These are phyloP conservation scores for Timandra comae DNA, from an alignment of 2,888 invertebrate species.

Conservation along the genomic window DNA sequence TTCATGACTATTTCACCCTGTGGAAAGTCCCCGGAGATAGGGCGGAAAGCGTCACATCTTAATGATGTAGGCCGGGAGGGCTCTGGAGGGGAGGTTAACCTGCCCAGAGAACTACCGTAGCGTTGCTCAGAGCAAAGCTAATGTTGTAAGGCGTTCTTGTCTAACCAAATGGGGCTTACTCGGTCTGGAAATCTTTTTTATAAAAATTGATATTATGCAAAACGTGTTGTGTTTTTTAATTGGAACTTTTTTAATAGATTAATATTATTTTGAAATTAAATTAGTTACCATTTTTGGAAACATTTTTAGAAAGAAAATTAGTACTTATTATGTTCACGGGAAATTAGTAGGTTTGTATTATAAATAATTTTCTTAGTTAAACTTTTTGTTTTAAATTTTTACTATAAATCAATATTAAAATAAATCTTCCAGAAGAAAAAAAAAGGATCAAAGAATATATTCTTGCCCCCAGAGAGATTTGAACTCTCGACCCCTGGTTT, in stretches of 20 bases:
- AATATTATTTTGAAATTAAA: too few relatives aligned
- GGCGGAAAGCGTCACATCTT: conserved; percentile 69
- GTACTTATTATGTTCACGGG: too few relatives aligned
- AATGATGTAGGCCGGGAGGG: conserved; percentile 47
- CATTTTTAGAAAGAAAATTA: too few relatives aligned
- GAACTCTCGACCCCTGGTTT: conserved; percentile 80
- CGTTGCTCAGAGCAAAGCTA: conserved; percentile 73
- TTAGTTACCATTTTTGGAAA: too few relatives aligned
- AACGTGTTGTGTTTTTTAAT: too few relatives aligned
- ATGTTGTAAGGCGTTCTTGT: conserved; percentile 49
- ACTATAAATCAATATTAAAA: background rate
- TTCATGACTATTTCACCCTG: conserved; percentile 57
- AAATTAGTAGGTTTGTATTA: too few relatives aligned
- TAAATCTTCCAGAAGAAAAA: conserved; percentile 1
- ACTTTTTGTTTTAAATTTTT: background rate
- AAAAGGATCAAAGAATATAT: background rate
- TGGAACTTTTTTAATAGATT: too few relatives aligned
- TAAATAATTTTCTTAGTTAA: background rate
- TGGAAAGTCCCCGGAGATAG: conserved; percentile 76
- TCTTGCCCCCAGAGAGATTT: conserved; percentile 78
- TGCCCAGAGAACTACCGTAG: conserved; percentile 42
- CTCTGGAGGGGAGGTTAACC: conserved; percentile 58
- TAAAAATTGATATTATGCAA: too few relatives aligned
- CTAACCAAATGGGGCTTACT: conserved; percentile 77
- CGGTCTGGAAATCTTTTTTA: conserved; percentile 52